phyloP scores from a whole-genome alignment of 2,113 vertebrate species.

The Cettia cetti region DNA sequence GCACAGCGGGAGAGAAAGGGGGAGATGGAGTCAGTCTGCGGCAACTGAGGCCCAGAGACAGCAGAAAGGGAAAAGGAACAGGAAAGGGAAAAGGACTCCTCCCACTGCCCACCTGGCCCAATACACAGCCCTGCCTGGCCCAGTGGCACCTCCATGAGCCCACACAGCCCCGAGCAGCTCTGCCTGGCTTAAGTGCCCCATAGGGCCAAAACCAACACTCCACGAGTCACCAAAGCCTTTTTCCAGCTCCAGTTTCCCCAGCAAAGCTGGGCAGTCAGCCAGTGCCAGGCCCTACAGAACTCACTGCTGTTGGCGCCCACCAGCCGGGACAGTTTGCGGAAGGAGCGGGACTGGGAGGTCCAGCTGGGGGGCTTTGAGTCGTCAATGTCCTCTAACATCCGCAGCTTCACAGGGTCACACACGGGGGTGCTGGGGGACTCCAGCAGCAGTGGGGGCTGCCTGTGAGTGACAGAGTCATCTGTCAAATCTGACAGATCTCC shows the following conservation, averaged over 20 bases:
- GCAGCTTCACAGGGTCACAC: constrained; percentile 91
- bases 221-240: background rate
- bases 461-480: background rate
- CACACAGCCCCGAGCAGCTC: accelerated
- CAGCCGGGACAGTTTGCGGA: constrained; percentile 91
- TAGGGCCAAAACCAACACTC: background rate
- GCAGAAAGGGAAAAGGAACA: background rate
- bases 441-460: constrained; percentile 69
- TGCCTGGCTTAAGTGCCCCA: accelerated
- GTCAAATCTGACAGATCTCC: constrained; percentile 11
- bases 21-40: background rate
- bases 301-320: constrained; percentile 95
- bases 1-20: constrained; percentile 62
- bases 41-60: background rate
- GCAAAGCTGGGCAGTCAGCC: background rate
- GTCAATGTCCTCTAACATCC: constrained; percentile 88
- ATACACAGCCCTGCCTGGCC: background rate
- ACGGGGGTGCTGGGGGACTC: background rate
- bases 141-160: accelerated
- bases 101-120: background rate
- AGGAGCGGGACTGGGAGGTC: constrained; percentile 94
- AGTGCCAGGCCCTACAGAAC: background rate
- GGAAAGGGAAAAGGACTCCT: background rate
- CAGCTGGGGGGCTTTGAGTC: constrained; percentile 91
- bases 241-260: accelerated